Base-by-base conservation (phyloP, 1,140 invertebrate species). In the Drosophila nigromelanica region DNA sequence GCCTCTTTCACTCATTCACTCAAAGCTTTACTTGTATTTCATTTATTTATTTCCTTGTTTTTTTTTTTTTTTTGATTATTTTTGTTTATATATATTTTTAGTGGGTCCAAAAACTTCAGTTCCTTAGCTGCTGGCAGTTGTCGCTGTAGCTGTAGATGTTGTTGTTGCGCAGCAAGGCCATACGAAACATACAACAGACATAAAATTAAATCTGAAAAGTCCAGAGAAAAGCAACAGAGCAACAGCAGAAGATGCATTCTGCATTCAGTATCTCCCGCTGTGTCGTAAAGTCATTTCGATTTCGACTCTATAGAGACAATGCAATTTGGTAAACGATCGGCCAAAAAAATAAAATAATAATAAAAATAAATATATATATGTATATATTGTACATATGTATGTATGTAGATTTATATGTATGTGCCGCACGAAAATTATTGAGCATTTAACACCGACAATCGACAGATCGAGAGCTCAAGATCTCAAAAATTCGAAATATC, bases 101-200 rank as follows among this genome's bases (percentile, higher is more conserved):
- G 78, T 81, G 76, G 69, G 70, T 66, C 64, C 59, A 80, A 81
- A 85, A 81, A 81, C 37, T 68, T 61, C 42, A 58, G 37, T 42
- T 48, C 47, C 42, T 59, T 39, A 18, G 51, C 33, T 37, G 68
- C 47, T 50, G 33, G 35, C 35, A 7, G 21, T 51, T 60, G 59
- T 33, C 47, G 50, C 37, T 62, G 64, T 11, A 43, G 55, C 40
- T 48, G 35, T 43, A 50, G 35, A 33, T 54, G 33, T 18, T 54
- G 61, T 39, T 37, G 48, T 42, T 55, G 52, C 15, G 74, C 73
- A 80, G n/a, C 82, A 87, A 82, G 83, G 83, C 72, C 79, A 86
- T 67, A 76, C 67, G 77, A 78, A 86, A 83, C 73, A 85, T 87
- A 81, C 76, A 85, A 70, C 85, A 75, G 78, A 87, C 81, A 87